These are phyloP conservation scores for Melanotaenia nigrans DNA, from an alignment of 2,797 vertebrate species.

Conservation along the genomic window DNA sequence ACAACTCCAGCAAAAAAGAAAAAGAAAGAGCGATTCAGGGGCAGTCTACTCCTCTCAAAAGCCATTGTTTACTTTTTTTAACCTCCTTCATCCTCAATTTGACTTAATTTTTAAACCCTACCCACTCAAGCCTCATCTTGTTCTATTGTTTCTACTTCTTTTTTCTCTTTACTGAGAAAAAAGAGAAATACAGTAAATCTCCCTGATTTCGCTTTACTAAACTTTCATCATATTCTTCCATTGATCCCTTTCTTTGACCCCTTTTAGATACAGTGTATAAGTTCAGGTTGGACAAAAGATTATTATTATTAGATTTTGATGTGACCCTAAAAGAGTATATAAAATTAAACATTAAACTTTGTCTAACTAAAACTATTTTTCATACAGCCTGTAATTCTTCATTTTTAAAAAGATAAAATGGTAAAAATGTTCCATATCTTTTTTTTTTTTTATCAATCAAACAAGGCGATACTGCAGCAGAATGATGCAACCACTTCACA, in stretches of 20 bases:
- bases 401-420: too few species aligned
- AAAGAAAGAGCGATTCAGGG: neutral
- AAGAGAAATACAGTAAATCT: too few species aligned
- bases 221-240: too few species aligned
- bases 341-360: neutral
- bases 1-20: neutral
- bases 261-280: too few species aligned
- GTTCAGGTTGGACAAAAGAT: neutral
- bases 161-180: too few species aligned
- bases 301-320: neutral
- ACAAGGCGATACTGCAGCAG: constrained; percentile 11
- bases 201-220: too few species aligned
- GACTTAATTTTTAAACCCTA: too few species aligned
- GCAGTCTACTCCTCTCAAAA: neutral
- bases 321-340: neutral
- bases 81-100: too few species aligned
- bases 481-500: constrained; percentile 4
- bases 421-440: neutral
- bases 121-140: too few species aligned
- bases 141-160: too few species aligned
- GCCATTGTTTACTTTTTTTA: neutral
- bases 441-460: constrained; percentile 5
- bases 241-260: too few species aligned
- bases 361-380: neutral
- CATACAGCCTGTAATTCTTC: fast-evolving